phyloP scores from a whole-genome alignment of 2,888 invertebrate species.

The Tuta absoluta region DNA sequence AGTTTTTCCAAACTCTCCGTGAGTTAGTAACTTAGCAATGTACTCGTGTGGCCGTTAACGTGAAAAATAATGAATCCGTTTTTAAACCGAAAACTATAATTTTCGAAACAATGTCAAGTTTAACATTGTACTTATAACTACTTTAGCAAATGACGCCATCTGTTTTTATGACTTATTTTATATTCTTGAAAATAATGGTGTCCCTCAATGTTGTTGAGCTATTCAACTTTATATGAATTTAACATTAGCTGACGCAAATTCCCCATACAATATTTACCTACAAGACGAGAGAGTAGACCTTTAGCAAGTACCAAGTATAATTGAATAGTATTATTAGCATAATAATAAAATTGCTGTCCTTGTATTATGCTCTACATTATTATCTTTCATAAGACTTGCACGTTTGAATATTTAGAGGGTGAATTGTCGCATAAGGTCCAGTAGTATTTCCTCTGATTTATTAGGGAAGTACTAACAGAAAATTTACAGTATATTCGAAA shows the following conservation, averaged over 20 bases:
- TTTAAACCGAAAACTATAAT: background rate
- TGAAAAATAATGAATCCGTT: background rate
- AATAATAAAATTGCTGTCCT: slow-evolving; percentile 10
- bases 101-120: slow-evolving; percentile 27
- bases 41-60: too few species aligned
- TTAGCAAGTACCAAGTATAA: background rate
- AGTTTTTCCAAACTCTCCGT: too few species aligned
- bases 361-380: slow-evolving; percentile 1
- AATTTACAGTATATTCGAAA: too few species aligned
- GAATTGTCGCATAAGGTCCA: background rate
- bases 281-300: slow-evolving; percentile 2
- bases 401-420: slow-evolving; percentile 1
- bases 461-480: too few species aligned
- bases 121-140: slow-evolving; percentile 22
- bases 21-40: too few species aligned
- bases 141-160: slow-evolving; percentile 21
- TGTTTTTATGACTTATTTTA: slow-evolving; percentile 17
- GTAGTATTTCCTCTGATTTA: background rate
- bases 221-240: slow-evolving; percentile 16
- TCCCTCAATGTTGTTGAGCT: slow-evolving; percentile 6
- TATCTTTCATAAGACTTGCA: background rate
- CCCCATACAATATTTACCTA: background rate
- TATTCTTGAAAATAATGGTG: slow-evolving; percentile 24
- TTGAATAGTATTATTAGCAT: background rate
- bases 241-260: slow-evolving; percentile 11